A percentile compares a stretch with the other conserved stretches of the same genome.
Evolutionary conservation across 2,113 vertebrate genomes (phyloP).

Genomic region (Madoqua kirkii): DNA sequence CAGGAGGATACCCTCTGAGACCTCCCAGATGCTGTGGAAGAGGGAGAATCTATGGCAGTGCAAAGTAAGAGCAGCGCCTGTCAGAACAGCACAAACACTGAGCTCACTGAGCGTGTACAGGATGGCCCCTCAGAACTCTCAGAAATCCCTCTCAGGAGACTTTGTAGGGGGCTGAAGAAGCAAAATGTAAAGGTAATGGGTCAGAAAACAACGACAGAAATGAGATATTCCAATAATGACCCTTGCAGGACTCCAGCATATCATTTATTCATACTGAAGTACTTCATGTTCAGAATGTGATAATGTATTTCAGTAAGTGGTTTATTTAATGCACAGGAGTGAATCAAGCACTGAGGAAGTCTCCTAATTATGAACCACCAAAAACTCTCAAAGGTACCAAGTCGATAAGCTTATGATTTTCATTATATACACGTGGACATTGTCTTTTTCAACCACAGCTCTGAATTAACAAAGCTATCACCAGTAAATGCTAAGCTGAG

Average conservation of each 20-base stretch:
- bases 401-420: background rate
- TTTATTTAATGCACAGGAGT: background rate
- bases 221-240: background rate
- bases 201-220: background rate
- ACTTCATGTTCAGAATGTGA: background rate
- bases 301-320: background rate
- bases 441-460: background rate
- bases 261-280: background rate
- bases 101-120: background rate
- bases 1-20: background rate
- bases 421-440: background rate
- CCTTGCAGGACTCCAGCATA: background rate
- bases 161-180: background rate
- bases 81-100: background rate
- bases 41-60: fast-evolving
- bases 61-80: background rate
- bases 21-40: background rate
- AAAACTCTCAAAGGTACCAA: background rate
- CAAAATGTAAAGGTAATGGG: background rate
- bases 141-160: background rate
- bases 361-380: background rate
- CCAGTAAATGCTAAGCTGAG: background rate
- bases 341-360: background rate
- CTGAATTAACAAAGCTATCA: background rate
- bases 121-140: background rate